These are phyloP conservation scores for Drosophila pandora DNA, from an alignment of 1,140 invertebrate species.

Conservation along the genomic window DNA sequence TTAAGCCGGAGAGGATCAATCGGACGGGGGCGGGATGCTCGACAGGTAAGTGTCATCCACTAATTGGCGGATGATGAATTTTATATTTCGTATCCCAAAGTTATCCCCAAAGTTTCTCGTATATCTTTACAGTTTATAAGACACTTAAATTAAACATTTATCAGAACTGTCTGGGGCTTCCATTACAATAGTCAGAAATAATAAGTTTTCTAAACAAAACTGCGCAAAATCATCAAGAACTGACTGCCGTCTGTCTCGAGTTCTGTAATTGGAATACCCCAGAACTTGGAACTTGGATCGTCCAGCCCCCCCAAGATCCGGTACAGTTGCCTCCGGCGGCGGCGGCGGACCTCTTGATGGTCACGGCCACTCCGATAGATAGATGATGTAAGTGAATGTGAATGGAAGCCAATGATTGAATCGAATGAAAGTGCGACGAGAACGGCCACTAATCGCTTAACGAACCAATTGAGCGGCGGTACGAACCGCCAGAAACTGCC, in stretches of 20 bases:
- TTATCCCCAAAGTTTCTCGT: not conserved
- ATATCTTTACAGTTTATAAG: not conserved
- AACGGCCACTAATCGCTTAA: constrained; percentile 41
- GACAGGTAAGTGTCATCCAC: not conserved
- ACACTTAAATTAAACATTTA: no score
- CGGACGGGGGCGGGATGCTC: not conserved
- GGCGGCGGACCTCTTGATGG: constrained; percentile 20
- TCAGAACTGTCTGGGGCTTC: no score
- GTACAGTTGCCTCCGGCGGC: constrained; percentile 29
- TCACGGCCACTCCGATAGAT: constrained; percentile 30
- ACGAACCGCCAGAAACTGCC: constrained; percentile 62
- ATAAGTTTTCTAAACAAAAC: not conserved
- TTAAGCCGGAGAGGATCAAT: constrained; percentile 17
- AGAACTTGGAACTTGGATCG: not conserved
- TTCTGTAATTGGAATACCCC: not conserved
- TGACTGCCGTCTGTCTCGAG: not conserved
- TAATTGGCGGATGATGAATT: no score
- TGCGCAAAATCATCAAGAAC: not conserved
- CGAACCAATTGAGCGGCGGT: constrained; percentile 58
- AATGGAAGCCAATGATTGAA: constrained; percentile 6
- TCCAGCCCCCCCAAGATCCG: not conserved
- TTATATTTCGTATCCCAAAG: no score
- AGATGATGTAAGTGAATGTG: constrained; percentile 45
- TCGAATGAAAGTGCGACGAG: constrained; percentile 54
- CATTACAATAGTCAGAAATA: no score